Evolutionary conservation across 2,888 invertebrate genomes (phyloP), one percentile per base, ranked within the genome.

Genomic region (Volucella inflata): DNA sequence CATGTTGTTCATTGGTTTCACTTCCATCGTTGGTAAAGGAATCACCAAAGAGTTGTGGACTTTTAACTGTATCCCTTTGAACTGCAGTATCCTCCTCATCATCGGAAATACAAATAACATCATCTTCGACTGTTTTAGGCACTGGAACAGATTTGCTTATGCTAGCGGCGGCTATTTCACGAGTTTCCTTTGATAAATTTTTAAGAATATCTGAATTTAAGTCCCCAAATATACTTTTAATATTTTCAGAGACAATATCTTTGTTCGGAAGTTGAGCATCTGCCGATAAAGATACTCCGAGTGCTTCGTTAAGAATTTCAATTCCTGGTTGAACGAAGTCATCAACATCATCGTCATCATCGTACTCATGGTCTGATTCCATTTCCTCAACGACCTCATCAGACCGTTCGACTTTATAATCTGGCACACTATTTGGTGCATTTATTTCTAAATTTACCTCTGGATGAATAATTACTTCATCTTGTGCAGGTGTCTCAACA

Each of bases 171-270:
- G 30, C 67, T 51, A 30, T 84, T 59, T 57, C 65, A n/a, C 57
- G 46, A 8, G 78, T 21, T 10, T 78, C 40, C 14, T 50, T 87
- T 81, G 16, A 85, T 3, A 91, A 79, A 21, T 87, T 84, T 16
- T 89, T 90, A n/a, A 87, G 89, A 1, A 91, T 57, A 40, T 90
- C 89, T 0, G 90, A 89, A 88, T 90, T 89, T 0, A 90, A 77
- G n/a, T 88, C 88, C 0, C 91, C 91, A 65, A 91, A 91, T 44
- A 91, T 90, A 30, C 88, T 88, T 10, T 88, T 70, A n/a, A 91
- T 90, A 12, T 90, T 88, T 4, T 87, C 88, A 0, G 88, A 87
- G 2, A 89, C 84, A 1, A 84, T 48, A 48, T 30, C 53, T n/a
- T 8, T 40, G 1, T 17, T 40, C 14, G 36, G 2, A 2, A 14